phyloP scores from a whole-genome alignment of 2,113 vertebrate genomes.

The Dromiciops gliroides region DNA sequence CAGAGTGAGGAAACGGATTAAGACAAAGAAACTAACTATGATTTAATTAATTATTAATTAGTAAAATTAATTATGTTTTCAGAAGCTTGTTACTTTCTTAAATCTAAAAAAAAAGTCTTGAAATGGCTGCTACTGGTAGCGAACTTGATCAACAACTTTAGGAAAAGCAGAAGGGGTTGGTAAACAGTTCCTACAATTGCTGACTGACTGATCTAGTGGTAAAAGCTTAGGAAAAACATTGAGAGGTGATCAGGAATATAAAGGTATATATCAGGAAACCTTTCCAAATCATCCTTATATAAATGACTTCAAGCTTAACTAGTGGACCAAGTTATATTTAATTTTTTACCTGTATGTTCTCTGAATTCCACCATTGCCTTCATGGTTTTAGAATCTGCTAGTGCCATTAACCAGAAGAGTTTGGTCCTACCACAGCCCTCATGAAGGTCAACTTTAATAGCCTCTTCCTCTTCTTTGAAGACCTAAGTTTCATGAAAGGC shows the following conservation, averaged over 20 bases:
- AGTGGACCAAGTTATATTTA: neutral
- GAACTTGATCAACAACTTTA: neutral
- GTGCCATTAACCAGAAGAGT: constrained; percentile 99
- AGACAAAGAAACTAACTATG: too few species aligned
- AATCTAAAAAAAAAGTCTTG: neutral
- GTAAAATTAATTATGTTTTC: neutral
- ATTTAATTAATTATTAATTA: too few species aligned
- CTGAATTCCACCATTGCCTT: constrained; percentile 99
- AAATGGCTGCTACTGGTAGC: too few species aligned
- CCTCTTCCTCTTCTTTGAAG: constrained; percentile 99
- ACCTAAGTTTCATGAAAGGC: constrained; percentile 86
- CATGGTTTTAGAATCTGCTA: constrained; percentile 99
- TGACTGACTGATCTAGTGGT: neutral
- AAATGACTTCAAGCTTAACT: constrained; percentile 19
- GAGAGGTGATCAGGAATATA: neutral
- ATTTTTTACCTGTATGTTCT: constrained; percentile 95
- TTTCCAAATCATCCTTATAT: constrained; percentile 19
- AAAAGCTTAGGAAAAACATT: neutral
- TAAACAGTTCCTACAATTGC: neutral
- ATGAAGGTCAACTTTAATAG: constrained; percentile 99
- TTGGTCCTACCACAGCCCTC: constrained; percentile 99
- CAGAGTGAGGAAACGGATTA: neutral
- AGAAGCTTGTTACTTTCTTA: neutral
- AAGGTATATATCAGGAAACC: constrained; percentile 3
- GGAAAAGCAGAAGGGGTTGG: neutral